A percentile compares a stretch with the other conserved stretches of the same genome.
Evolutionary conservation across 2,888 invertebrate species (phyloP).

Genomic region (Apoderus coryli): DNA sequence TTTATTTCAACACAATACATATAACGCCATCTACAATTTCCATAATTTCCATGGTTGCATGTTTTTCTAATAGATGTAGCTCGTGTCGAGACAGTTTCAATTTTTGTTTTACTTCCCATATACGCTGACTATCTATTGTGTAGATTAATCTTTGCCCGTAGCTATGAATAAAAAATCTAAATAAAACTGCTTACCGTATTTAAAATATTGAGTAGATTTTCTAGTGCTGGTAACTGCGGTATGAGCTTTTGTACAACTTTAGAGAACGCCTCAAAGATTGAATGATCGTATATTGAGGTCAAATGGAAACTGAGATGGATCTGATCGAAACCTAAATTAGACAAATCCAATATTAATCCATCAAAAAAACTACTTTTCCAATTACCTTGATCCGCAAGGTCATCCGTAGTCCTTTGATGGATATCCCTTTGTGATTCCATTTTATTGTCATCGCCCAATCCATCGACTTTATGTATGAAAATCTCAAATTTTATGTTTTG

Average conservation of each 20-base stretch:
- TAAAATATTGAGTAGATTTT: conserved; percentile 93
- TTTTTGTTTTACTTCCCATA: too few relatives aligned
- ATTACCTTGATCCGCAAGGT: conserved; percentile 76
- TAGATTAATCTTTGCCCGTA: too few relatives aligned
- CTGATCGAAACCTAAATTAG: conserved; percentile 50
- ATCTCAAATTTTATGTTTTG: conserved; percentile 94
- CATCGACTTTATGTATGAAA: conserved; percentile 99
- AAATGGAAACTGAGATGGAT: conserved; percentile 89
- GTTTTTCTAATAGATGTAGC: too few relatives aligned
- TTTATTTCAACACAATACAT: too few relatives aligned
- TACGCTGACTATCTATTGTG: too few relatives aligned
- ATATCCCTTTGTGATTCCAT: conserved; percentile 99
- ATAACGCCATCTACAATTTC: too few relatives aligned
- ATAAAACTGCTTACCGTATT: conserved; percentile 87
- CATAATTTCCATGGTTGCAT: too few relatives aligned
- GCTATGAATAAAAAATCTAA: too few relatives aligned
- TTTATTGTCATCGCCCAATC: conserved; percentile 95
- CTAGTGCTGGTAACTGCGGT: conserved; percentile 90
- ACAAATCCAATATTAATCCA: too few relatives aligned
- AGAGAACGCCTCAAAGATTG: conserved; percentile 99
- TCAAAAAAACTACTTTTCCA: too few relatives aligned
- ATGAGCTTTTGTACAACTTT: conserved; percentile 99
- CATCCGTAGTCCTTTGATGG: conserved; percentile 91
- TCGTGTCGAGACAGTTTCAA: too few relatives aligned
- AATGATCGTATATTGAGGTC: conserved; percentile 99